Evolutionary conservation across 2,888 invertebrate species (phyloP).

Genomic region (Clanis bilineata): DNA sequence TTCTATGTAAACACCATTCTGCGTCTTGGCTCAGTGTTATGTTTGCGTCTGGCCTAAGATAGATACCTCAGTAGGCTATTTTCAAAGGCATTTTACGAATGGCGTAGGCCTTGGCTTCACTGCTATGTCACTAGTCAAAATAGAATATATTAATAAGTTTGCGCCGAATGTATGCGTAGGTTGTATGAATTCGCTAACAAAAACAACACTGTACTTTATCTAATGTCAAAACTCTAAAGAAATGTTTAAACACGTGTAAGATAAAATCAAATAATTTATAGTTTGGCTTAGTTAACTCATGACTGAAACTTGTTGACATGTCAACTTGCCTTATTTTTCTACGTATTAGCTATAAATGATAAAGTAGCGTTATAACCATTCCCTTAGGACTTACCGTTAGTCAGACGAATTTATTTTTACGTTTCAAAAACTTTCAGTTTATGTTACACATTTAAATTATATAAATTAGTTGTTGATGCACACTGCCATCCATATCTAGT

Average conservation of each 20-base stretch:
- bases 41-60: neutral
- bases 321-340: too few species aligned
- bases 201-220: neutral
- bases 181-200: neutral
- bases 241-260: too few species aligned
- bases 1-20: too few species aligned
- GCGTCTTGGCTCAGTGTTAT: too few species aligned
- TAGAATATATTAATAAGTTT: neutral
- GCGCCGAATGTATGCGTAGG: neutral
- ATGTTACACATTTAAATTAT: neutral
- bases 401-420: too few species aligned
- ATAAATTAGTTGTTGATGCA: neutral
- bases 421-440: too few species aligned
- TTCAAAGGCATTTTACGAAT: neutral
- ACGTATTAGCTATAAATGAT: too few species aligned
- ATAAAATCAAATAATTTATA: too few species aligned
- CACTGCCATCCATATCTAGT: conserved; percentile 18
- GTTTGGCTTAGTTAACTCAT: too few species aligned
- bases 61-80: neutral
- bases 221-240: neutral
- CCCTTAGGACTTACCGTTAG: too few species aligned
- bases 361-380: too few species aligned
- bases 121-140: neutral
- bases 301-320: too few species aligned
- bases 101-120: neutral